Conservation (phyloP, 1,140 invertebrate species). For the Globodera ellingtonae region DNA sequence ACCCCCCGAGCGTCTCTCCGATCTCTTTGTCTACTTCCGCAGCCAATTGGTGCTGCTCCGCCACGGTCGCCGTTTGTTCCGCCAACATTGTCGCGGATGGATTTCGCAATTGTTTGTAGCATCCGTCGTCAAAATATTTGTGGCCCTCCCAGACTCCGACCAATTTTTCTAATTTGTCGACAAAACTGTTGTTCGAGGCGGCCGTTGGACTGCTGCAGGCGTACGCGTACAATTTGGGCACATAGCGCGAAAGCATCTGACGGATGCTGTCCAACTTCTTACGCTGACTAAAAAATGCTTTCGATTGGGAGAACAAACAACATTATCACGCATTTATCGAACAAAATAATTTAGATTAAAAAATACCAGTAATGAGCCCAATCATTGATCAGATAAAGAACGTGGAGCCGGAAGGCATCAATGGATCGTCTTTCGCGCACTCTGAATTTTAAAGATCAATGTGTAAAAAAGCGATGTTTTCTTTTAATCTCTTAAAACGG, state of each 20-base stretch:
- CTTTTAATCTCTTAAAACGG: not conserved
- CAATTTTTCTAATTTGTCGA: conserved; percentile 56
- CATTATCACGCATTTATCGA: too few relatives aligned
- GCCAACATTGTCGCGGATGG: conserved; percentile 34
- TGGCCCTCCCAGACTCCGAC: conserved; percentile 55
- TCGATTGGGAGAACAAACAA: not conserved
- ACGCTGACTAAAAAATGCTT: conserved; percentile 49
- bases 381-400: conserved; percentile 59
- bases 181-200: conserved; percentile 25
- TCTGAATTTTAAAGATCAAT: conserved; percentile 33
- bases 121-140: conserved; percentile 56
- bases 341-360: too few relatives aligned
- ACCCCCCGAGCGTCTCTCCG: conserved; percentile 24
- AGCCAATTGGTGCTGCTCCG: conserved; percentile 46
- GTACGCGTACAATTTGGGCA: conserved; percentile 56
- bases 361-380: conserved; percentile 60
- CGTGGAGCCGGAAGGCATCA: conserved; percentile 54
- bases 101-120: conserved; percentile 56
- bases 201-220: conserved; percentile 28
- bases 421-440: conserved; percentile 37
- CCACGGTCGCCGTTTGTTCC: conserved; percentile 38
- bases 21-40: conserved; percentile 46
- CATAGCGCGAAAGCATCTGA: conserved; percentile 57
- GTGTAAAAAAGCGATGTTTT: not conserved
- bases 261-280: conserved; percentile 54